Base-by-base conservation (phyloP, 2,888 invertebrate genomes). In the Lypha dubia region DNA sequence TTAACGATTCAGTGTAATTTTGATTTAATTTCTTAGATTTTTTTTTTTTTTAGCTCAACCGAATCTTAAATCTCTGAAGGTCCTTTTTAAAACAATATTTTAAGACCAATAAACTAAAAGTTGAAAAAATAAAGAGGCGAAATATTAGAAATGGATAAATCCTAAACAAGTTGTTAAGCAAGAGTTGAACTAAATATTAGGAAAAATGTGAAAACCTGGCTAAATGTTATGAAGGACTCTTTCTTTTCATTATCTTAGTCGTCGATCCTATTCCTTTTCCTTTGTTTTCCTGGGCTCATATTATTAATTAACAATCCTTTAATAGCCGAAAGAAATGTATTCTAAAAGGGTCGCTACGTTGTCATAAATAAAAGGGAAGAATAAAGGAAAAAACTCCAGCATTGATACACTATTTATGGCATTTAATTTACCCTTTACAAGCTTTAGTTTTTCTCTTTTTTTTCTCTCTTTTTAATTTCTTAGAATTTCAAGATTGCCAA, bases 341-440 rank as follows among this genome's bases (percentile, higher is more conserved):
- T 22, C 9, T 20, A 35, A 24, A 60, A 35, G 35, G 58, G 56
- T 44, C 24, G 49, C n/a, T n/a, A 44, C 41, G 51, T 32, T 49
- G 62, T 13, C 32, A 60, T 13, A 15, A 46, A 11, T 7, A 15
- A 9, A 62, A 7, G 32, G 60, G 17, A 11, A 11, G 35, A 60
- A 24, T 5, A 49, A 51, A n/a, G n/a, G 17, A 20, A 35, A 63
- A 4, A 38, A 51, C 13, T 49, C 1, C 4, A 41, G 28, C 2
- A 28, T 15, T 51, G 17, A 63, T 63, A 41, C 53, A 28, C 5
- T 51, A 75, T 75, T 75, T 75, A 75, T 75, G 63, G 53, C 28
- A 53, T 65, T 75, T 75, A 75, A 75, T 75, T 75, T 75, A 65
- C 75, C 53, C 28, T 53, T 53, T 53, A 0, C 46, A n/a, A 44